Evolutionary conservation across 2,888 invertebrate genomes (phyloP), one percentile per base, ranked within the genome.

Genomic region (Cinara cedri): DNA sequence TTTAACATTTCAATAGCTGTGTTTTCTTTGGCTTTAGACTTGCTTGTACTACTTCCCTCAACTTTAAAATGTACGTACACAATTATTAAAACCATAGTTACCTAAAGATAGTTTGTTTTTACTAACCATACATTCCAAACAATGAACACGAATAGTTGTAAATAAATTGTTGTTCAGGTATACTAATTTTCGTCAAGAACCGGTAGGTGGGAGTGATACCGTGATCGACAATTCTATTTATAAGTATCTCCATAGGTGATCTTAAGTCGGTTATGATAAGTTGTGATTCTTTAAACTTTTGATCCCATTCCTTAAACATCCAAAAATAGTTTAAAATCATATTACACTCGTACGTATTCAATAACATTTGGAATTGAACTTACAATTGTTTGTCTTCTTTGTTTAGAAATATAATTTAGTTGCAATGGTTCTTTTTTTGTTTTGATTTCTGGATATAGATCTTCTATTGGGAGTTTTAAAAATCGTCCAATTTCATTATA

Each of bases 51-150:
- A n/a, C 8, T 66, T 44, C 75, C 75, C 44, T 66, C 75, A 9
- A 75, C 75, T 75, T 46, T 24, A 44, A 4, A 24, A 71, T 24
- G 21, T 1, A 11, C 16, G 1, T n/a, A 34, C 34, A 34, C 34
- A 34, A 34, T 49, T 26, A 51, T 65, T 44, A 65, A 14, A 65
- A 65, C 14, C 14, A 46, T 11, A 44, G 13, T 44, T 44, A 42
- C 19, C 11, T 10, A 4, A 62, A 46, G 46, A 34, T 6, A 10
- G 46, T 1, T 3, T 13, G 1, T 51, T 11, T 19, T 55, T 19
- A 51, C 49, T 51, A 3, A 75, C 75, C 75, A 26, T 75, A 75
- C 75, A 75, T 65, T 44, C 75, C 75, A n/a, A 55, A 75, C 44
- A 75, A 65, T 16, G 75, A 13, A 55, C 75, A 75, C 1, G 75